phyloP scores from a whole-genome alignment of 2,797 vertebrate genomes.

The Pristis pectinata region DNA sequence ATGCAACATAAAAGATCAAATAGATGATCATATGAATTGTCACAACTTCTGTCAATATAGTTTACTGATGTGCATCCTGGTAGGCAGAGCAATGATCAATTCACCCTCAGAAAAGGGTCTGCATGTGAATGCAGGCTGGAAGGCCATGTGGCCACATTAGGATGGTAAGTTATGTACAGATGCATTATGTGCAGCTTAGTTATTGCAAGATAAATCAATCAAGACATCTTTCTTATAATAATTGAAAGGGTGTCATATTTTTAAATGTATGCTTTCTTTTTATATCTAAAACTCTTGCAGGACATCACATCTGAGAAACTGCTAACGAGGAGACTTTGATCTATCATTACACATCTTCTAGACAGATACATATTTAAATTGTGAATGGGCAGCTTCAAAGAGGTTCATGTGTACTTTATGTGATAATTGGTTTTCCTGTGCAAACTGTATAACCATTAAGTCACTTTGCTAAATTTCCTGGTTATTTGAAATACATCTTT shows the following conservation, averaged over 20 bases:
- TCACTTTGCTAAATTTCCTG: neutral
- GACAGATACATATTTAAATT: neutral
- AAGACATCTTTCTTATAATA: neutral
- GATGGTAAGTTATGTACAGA: neutral
- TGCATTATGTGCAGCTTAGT: neutral
- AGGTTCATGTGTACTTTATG: neutral
- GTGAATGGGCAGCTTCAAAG: neutral
- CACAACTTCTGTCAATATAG: neutral
- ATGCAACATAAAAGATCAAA: neutral
- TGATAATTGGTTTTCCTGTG: neutral
- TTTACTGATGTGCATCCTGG: neutral
- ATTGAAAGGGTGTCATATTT: neutral
- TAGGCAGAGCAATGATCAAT: neutral
- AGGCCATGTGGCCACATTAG: neutral
- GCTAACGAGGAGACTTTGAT: slow-evolving; percentile 12
- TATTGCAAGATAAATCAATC: neutral
- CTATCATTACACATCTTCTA: neutral
- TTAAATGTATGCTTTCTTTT: neutral
- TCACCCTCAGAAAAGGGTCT: neutral
- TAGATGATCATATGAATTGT: neutral
- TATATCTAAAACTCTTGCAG: neutral
- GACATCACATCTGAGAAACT: neutral
- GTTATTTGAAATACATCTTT: neutral
- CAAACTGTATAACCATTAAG: neutral
- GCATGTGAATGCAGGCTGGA: neutral